These are phyloP conservation scores for Sphenopsis melanotis DNA, from an alignment of 2,797 vertebrate species.

Conservation along the genomic window DNA sequence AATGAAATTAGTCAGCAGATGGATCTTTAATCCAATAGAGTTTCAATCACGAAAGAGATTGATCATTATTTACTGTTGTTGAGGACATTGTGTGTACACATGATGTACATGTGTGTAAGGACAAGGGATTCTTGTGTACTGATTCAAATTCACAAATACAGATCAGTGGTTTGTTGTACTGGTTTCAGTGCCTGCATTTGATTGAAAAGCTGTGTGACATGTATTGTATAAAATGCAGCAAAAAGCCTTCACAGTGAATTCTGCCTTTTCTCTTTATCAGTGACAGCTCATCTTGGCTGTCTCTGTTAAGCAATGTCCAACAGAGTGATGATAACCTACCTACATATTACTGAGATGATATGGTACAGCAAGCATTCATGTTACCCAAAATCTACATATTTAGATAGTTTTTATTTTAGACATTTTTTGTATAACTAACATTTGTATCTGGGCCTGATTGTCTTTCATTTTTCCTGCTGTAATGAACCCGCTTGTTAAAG, in stretches of 20 bases:
- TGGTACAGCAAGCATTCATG: not conserved
- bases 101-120: not conserved
- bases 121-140: not conserved
- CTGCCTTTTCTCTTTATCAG: not conserved
- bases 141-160: not conserved
- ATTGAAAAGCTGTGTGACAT: not conserved
- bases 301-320: not conserved
- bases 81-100: not conserved
- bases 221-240: not conserved
- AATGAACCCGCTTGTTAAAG: not conserved
- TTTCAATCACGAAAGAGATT: not conserved
- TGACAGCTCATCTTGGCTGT: fast-evolving
- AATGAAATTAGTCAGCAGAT: not conserved
- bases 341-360: not conserved
- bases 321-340: not conserved
- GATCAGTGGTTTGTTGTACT: not conserved
- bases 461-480: not conserved
- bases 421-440: not conserved
- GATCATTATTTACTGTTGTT: not conserved
- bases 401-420: not conserved
- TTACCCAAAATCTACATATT: not conserved
- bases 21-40: not conserved
- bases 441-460: not conserved
- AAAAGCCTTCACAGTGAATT: not conserved
- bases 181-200: not conserved